Percentiles rank a stretch among this genome's conserved stretches.
Evolutionary conservation across 2,888 invertebrate species (phyloP).

Genomic region (Trissonchulus sp.): DNA sequence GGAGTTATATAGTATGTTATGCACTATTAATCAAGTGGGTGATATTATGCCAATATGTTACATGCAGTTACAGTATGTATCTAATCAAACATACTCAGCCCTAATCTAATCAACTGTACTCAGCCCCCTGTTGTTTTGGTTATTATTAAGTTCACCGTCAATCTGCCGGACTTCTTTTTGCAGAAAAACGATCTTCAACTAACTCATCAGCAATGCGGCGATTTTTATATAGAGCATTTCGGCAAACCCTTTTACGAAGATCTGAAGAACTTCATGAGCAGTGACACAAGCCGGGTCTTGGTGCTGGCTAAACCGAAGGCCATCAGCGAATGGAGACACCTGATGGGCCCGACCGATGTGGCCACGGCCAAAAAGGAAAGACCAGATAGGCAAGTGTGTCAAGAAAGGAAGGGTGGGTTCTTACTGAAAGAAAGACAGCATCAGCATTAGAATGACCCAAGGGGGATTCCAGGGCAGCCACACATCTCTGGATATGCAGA

Average conservation of each 20-base stretch:
- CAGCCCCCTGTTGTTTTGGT: no score
- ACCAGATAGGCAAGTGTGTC: conserved; percentile 58
- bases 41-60: no score
- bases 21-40: no score
- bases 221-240: conserved; percentile 71
- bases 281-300: conserved; percentile 67
- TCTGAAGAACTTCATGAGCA: conserved; percentile 71
- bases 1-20: no score
- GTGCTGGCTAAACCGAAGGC: conserved; percentile 65
- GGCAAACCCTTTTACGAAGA: conserved; percentile 69
- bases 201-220: conserved; percentile 76
- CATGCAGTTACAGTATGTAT: no score
- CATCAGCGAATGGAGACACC: conserved; percentile 65
- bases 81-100: no score
- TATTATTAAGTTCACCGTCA: no score
- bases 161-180: conserved; percentile 34
- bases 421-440: no score
- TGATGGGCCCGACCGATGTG: conserved; percentile 66
- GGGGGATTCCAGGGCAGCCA: no score
- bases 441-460: no score
- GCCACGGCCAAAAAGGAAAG: conserved; percentile 60
- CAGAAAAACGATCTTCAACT: conserved; percentile 66
- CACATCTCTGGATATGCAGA: no score
- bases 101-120: no score
- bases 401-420: neutral